Conservation (phyloP, 2,797 vertebrate genomes). For the Hyperoplus immaculatus region DNA sequence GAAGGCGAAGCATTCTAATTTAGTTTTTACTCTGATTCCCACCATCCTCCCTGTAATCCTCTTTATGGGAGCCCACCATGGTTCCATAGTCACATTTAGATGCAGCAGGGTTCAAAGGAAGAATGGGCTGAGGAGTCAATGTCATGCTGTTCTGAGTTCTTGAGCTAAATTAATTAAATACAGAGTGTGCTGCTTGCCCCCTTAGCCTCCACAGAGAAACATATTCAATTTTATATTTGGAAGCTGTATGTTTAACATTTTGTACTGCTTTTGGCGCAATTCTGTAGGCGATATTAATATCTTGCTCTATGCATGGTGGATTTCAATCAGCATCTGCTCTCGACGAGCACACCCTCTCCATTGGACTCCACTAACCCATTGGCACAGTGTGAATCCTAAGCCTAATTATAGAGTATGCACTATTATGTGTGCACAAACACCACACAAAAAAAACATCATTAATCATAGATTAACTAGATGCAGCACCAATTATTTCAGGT, state of each 20-base stretch:
- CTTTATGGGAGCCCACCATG: slow-evolving; percentile 45
- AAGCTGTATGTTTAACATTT: slow-evolving; percentile 11
- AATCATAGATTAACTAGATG: slow-evolving; percentile 51
- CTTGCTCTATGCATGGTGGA: slow-evolving; percentile 25
- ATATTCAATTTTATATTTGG: slow-evolving; percentile 14
- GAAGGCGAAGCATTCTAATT: slow-evolving; percentile 18
- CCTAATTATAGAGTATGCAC: slow-evolving; percentile 65
- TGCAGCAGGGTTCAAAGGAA: slow-evolving; percentile 24
- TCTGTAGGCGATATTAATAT: slow-evolving; percentile 58
- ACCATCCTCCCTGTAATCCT: slow-evolving; percentile 40
- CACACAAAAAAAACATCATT: slow-evolving; percentile 40
- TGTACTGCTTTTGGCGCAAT: slow-evolving; percentile 27
- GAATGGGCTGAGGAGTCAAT: slow-evolving; percentile 32
- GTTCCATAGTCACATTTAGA: slow-evolving; percentile 44
- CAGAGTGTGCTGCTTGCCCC: slow-evolving; percentile 18
- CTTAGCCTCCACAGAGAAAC: slow-evolving; percentile 11
- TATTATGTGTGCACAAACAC: slow-evolving; percentile 46
- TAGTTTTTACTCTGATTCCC: slow-evolving; percentile 14
- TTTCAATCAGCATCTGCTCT: slow-evolving; percentile 66
- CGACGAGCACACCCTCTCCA: slow-evolving; percentile 50
- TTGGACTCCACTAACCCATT: slow-evolving; percentile 49
- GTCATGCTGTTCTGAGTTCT: slow-evolving; percentile 42
- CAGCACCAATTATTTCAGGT: slow-evolving; percentile 53
- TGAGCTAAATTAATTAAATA: slow-evolving; percentile 57
- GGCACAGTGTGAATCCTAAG: slow-evolving; percentile 51